Evolutionary conservation across 2,113 vertebrate species (phyloP).

Genomic region (Hiodon tergisus): DNA sequence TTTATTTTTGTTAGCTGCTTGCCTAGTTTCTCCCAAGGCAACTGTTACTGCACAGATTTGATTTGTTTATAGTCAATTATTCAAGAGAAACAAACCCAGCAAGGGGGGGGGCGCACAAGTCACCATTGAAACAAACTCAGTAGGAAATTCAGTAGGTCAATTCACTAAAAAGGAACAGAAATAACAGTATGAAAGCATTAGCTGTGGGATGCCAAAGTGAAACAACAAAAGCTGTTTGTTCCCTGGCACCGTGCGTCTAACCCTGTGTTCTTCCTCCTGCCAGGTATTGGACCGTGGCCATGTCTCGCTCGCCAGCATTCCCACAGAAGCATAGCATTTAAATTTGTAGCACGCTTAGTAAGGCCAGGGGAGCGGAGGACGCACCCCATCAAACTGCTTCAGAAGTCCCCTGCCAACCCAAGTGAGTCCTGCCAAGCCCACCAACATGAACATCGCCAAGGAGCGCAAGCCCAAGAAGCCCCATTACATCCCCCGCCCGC

Average conservation of each 20-base stretch:
- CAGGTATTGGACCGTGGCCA: background rate
- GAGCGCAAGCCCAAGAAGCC: conserved; percentile 97
- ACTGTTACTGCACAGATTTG: no score
- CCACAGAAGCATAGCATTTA: background rate
- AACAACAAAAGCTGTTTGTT: background rate
- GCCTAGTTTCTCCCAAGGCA: no score
- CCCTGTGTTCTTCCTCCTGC: background rate
- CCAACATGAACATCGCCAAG: conserved; percentile 76
- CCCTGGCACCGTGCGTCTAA: background rate
- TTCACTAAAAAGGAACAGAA: no score
- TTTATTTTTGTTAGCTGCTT: background rate
- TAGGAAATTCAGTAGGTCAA: no score
- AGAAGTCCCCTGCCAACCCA: background rate
- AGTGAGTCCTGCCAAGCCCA: background rate
- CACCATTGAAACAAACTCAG: no score
- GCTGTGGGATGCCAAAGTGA: background rate
- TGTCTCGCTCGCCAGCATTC: background rate
- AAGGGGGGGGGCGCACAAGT: no score
- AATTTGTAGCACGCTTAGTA: background rate
- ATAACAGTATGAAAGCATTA: no score
- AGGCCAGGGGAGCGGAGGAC: background rate
- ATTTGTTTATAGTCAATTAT: no score
- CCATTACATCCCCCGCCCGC: conserved; percentile 93
- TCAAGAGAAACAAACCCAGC: no score
- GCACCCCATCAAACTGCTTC: background rate